Base-by-base conservation (phyloP, 2,888 invertebrate genomes). In the Leptopilina myrica region DNA sequence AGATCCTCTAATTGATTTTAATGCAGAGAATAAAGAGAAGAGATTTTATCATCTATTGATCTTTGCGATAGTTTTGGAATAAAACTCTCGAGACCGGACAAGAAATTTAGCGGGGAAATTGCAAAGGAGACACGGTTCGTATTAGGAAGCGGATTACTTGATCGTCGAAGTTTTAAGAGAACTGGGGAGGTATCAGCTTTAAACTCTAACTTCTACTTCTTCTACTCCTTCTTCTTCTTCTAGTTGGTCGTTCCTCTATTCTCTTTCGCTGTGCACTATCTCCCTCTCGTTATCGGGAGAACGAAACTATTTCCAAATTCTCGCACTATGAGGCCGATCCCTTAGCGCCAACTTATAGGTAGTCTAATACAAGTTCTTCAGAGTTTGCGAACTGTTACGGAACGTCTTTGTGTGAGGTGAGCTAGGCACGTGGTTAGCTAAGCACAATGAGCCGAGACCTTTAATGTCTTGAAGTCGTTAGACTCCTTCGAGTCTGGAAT, bases 321-420 rank as follows among this genome's bases (percentile, higher is more conserved):
- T 81, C 80, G 75, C 79, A 66, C 84, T 81, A 85, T 83, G 83
- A 84, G 83, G 83, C 81, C 87, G 85, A 88, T 88, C 86, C 86
- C 85, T 87, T 86, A 86, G 85, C 85, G 81, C 81, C 81, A 88
- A 90, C 88, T 90, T 90, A 88, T 88, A 86, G 87, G 84, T 86
- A 84, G 80, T 87, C 89, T 88, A 89, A 88, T 88, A 87, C 85
- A 86, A 88, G 86, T 87, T 87, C 87, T 86, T 86, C 85, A 79
- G 84, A 87, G 87, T 88, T 87, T 84, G 81, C 80, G 82, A 86
- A 85, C 85, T 80, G 85, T 87, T 82, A 79, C 80, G 79, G 76
- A 82, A 81, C 80, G 84, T 85, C 85, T 85, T 86, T 87, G 85
- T 85, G 84, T 76, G 73, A 79, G 82, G 81, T 80, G 84, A 80